Percentiles rank a stretch among this genome's conserved stretches.
phyloP scores from a whole-genome alignment of 2,888 invertebrate genomes.

The Lithosia quadra region DNA sequence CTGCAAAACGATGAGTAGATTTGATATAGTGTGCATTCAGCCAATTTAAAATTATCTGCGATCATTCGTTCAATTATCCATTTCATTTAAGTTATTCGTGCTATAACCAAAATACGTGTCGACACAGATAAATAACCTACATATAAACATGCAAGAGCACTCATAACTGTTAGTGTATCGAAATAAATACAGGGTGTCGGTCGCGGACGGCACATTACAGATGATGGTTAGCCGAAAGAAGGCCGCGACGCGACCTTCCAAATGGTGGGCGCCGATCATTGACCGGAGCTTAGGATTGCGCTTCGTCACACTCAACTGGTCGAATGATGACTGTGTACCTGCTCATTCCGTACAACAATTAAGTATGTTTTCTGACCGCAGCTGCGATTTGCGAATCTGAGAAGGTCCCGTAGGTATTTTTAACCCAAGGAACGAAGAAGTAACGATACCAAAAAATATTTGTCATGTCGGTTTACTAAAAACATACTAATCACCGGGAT shows the following conservation, averaged over 20 bases:
- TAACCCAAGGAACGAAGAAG: conserved; percentile 12
- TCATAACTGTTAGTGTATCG: conserved; percentile 82
- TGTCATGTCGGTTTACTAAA: not conserved
- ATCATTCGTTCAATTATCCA: conserved; percentile 70
- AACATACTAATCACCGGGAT: not conserved
- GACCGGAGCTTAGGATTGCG: conserved; percentile 68
- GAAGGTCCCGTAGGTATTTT: conserved; percentile 8
- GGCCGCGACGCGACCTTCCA: conserved; percentile 85
- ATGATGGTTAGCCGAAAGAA: conserved; percentile 79
- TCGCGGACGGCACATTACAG: conserved; percentile 68
- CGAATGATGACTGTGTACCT: conserved; percentile 57
- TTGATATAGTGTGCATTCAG: conserved; percentile 64
- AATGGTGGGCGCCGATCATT: conserved; percentile 78
- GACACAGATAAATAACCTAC: conserved; percentile 84
- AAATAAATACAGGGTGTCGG: conserved; percentile 81
- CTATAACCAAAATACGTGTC: conserved; percentile 71
- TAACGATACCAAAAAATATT: not conserved
- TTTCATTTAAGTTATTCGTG: conserved; percentile 71
- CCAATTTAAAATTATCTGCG: conserved; percentile 63
- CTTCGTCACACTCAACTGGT: conserved; percentile 64
- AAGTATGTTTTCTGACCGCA: conserved; percentile 58
- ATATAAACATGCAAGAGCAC: conserved; percentile 81
- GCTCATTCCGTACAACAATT: conserved; percentile 49
- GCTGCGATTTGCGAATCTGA: conserved; percentile 57
- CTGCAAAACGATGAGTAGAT: conserved; percentile 58